phyloP scores from a whole-genome alignment of 1,140 invertebrate species.

The Calliopsis andreniformis region DNA sequence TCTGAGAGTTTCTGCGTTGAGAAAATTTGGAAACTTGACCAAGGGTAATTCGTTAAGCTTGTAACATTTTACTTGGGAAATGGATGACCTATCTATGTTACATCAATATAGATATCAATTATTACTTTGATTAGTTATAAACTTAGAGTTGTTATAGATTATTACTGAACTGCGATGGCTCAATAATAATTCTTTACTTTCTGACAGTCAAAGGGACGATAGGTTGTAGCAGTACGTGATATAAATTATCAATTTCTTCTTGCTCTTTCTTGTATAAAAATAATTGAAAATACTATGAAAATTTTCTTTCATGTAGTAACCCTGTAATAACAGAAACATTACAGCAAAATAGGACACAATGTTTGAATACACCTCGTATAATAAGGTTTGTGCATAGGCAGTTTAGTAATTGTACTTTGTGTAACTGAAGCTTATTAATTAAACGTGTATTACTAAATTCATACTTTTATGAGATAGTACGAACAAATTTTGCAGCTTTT shows the following conservation, averaged over 20 bases:
- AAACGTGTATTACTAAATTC: constrained; percentile 24
- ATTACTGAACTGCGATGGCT: constrained; percentile 47
- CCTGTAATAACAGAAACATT: constrained; percentile 35
- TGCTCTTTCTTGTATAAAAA: constrained; percentile 18
- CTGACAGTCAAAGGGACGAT: constrained; percentile 56
- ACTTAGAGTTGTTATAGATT: constrained; percentile 53
- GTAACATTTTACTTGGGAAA: constrained; percentile 48
- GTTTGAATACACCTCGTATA: constrained; percentile 22
- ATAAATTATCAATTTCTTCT: constrained; percentile 28
- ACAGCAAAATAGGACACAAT: constrained; percentile 20
- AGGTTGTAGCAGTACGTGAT: constrained; percentile 61
- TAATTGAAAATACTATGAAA: constrained; percentile 43
- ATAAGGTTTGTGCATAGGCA: constrained; percentile 51
- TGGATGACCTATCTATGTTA: constrained; percentile 57
- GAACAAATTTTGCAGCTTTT: constrained; percentile 44
- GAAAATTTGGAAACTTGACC: constrained; percentile 28
- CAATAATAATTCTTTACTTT: constrained; percentile 65
- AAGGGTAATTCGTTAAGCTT: constrained; percentile 34
- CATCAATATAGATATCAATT: constrained; percentile 60
- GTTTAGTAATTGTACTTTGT: constrained; percentile 53
- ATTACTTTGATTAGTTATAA: constrained; percentile 66
- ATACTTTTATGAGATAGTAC: constrained; percentile 11
- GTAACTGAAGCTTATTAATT: constrained; percentile 24
- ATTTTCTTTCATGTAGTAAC: constrained; percentile 1
- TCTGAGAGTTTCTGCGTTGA: constrained; percentile 35